A percentile compares a stretch with the other conserved stretches of the same genome.
Conservation (phyloP, 2,888 invertebrate genomes). For the Drosophila kambysellisi region DNA sequence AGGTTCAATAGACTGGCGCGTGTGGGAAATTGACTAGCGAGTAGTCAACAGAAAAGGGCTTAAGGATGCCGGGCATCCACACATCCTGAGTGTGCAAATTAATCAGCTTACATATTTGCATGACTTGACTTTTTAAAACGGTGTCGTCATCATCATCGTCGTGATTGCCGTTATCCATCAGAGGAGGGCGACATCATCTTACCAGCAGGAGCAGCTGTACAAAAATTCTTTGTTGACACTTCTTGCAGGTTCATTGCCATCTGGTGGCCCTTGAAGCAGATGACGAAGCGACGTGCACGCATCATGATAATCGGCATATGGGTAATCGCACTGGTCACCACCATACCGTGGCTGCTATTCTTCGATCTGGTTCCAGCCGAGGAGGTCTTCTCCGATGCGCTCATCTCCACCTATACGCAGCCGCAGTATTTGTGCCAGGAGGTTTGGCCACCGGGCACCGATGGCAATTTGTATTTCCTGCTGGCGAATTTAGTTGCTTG, state of each 20-base stretch:
- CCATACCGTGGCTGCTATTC: slow-evolving; percentile 96
- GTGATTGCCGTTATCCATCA: slow-evolving; percentile 62
- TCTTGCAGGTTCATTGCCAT: slow-evolving; percentile 96
- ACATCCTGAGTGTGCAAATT: slow-evolving; percentile 74
- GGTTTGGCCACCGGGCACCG: slow-evolving; percentile 93
- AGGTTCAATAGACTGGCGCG: slow-evolving; percentile 68
- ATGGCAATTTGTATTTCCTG: slow-evolving; percentile 94
- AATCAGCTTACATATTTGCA: slow-evolving; percentile 77
- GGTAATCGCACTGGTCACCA: slow-evolving; percentile 93
- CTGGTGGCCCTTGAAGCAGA: slow-evolving; percentile 97
- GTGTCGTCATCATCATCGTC: slow-evolving; percentile 67
- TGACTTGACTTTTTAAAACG: slow-evolving; percentile 50
- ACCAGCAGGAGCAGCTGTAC: slow-evolving; percentile 39
- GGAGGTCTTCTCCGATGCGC: slow-evolving; percentile 87
- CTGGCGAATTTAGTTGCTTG: slow-evolving; percentile 95
- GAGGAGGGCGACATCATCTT: slow-evolving; percentile 22
- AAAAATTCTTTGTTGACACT: slow-evolving; percentile 66
- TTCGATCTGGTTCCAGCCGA: slow-evolving; percentile 89
- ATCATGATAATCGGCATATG: slow-evolving; percentile 96
- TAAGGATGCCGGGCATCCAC: slow-evolving; percentile 54
- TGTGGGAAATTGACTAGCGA: slow-evolving; percentile 68
- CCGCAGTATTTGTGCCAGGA: slow-evolving; percentile 92
- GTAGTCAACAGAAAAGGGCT: slow-evolving; percentile 77
- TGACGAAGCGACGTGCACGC: slow-evolving; percentile 94
- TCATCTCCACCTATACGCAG: slow-evolving; percentile 87